Conservation (phyloP, 2,888 invertebrate genomes). For the Epistrophella euchroma region DNA sequence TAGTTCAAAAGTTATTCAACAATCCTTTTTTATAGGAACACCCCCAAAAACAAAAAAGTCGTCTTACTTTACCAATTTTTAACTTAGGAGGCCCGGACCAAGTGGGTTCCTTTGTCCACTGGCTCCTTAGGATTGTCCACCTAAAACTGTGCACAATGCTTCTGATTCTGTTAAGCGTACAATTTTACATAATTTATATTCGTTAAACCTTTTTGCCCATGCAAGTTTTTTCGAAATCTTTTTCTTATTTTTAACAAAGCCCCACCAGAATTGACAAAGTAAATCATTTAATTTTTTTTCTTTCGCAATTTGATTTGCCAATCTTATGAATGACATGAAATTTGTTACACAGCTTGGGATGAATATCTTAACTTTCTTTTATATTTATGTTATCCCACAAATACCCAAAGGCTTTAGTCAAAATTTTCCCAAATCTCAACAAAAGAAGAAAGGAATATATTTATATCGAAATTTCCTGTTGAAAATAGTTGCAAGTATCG, state of each 20-base stretch:
- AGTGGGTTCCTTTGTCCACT: too few species aligned
- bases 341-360: conserved; percentile 40
- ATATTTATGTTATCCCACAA: neutral
- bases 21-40: too few species aligned
- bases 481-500: conserved; percentile 2
- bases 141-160: neutral
- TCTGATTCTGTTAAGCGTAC: neutral
- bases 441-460: neutral
- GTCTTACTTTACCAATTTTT: too few species aligned
- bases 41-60: too few species aligned
- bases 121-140: too few species aligned
- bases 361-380: conserved; percentile 35
- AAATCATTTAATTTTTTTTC: conserved; percentile 12
- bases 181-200: neutral
- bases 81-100: too few species aligned
- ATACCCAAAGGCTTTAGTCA: conserved; percentile 10
- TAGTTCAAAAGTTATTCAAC: too few species aligned
- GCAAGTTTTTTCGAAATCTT: neutral
- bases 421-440: neutral
- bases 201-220: neutral
- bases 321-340: conserved; percentile 40
- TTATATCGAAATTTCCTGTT: neutral
- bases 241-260: neutral
- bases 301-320: conserved; percentile 8
- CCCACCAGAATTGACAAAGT: neutral